phyloP scores from a whole-genome alignment of 2,888 invertebrate species.

The Drosophila nr. perissopoda region DNA sequence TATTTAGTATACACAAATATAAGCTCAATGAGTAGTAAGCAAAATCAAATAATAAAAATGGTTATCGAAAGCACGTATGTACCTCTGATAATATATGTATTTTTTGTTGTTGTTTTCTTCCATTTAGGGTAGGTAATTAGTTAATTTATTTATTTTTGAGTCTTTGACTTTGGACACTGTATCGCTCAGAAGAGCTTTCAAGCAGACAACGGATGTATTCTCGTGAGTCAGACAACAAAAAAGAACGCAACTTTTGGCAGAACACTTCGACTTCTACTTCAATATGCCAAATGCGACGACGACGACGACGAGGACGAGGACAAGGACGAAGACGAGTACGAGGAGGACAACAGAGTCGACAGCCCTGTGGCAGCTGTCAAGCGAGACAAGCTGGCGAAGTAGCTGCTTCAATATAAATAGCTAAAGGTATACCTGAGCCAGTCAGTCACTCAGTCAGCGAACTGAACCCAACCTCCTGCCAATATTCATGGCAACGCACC shows the following conservation, averaged over 20 bases:
- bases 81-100: neutral
- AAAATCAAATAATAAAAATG: neutral
- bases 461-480: slow-evolving; percentile 14
- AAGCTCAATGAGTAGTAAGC: neutral
- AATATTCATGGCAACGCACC: slow-evolving; percentile 52
- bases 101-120: neutral
- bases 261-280: slow-evolving; percentile 64
- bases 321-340: neutral
- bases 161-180: slow-evolving; percentile 22
- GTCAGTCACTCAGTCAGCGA: slow-evolving; percentile 6
- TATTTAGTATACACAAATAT: neutral
- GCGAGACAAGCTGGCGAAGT: slow-evolving; percentile 65
- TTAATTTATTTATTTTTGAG: slow-evolving; percentile 3
- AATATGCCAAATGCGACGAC: slow-evolving; percentile 38
- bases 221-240: slow-evolving; percentile 59
- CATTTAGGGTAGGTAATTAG: slow-evolving; percentile 2
- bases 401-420: slow-evolving; percentile 70
- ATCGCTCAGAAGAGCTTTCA: neutral
- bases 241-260: slow-evolving; percentile 52
- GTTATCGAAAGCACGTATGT: neutral
- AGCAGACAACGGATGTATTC: slow-evolving; percentile 3
- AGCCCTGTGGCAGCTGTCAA: slow-evolving; percentile 68
- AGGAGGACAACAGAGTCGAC: slow-evolving; percentile 29
- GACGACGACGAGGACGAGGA: neutral
- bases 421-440: slow-evolving; percentile 52